Percentiles rank a stretch among this genome's conserved stretches.
Evolutionary conservation across 2,797 vertebrate genomes (phyloP).

Genomic region (Sebastes flavidus): DNA sequence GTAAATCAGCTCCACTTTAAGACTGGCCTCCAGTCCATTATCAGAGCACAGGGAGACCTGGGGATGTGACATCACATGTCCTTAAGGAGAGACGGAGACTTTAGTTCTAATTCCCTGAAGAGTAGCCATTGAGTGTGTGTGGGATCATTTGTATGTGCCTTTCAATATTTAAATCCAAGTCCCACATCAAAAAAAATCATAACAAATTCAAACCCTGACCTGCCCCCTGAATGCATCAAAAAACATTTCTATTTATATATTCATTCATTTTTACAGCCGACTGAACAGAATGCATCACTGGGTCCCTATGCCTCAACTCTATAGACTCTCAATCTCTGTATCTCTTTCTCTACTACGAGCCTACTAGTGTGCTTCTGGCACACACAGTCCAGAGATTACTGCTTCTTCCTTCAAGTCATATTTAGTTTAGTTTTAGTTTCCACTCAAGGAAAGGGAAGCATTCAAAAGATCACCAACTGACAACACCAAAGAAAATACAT

Average conservation of each 20-base stretch:
- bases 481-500: background rate
- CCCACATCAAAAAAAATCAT: slow-evolving; percentile 25
- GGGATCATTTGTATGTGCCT: slow-evolving; percentile 1
- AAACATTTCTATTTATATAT: slow-evolving; percentile 57
- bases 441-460: background rate
- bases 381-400: background rate
- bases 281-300: slow-evolving; percentile 44
- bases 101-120: background rate
- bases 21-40: background rate
- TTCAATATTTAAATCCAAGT: slow-evolving; percentile 35
- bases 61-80: background rate
- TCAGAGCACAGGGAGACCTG: background rate
- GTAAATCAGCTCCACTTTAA: background rate
- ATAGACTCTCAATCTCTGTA: slow-evolving; percentile 38
- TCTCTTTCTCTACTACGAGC: slow-evolving; percentile 15
- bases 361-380: background rate
- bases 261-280: slow-evolving; percentile 52
- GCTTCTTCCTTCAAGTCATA: background rate
- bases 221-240: slow-evolving; percentile 35
- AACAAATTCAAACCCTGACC: slow-evolving; percentile 39
- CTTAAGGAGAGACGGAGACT: background rate
- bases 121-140: background rate
- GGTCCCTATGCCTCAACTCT: slow-evolving; percentile 24
- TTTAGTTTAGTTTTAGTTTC: background rate
- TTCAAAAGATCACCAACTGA: background rate